Evolutionary conservation across 2,113 vertebrate genomes (phyloP).

Genomic region (Vidua macroura): DNA sequence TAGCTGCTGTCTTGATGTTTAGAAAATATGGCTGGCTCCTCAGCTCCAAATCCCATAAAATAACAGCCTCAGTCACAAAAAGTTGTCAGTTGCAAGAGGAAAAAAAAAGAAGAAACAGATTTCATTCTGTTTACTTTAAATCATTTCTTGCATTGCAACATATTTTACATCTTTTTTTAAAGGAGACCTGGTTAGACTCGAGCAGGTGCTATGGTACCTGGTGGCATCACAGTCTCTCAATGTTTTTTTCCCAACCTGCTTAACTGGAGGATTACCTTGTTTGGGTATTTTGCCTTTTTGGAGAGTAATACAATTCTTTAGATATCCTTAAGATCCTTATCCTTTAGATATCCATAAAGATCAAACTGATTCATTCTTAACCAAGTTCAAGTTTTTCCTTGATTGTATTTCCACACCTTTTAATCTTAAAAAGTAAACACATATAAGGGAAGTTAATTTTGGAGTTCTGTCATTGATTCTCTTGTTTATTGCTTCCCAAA

Average conservation of each 20-base stretch:
- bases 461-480: not conserved
- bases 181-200: not conserved
- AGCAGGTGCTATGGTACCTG: not conserved
- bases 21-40: not conserved
- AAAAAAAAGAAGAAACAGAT: not conserved
- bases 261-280: not conserved
- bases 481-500: not conserved
- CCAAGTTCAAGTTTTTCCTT: not conserved
- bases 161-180: not conserved
- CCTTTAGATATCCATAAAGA: not conserved
- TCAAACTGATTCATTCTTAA: not conserved
- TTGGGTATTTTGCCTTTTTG: not conserved
- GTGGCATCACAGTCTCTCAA: not conserved
- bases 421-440: not conserved
- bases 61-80: not conserved
- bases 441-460: not conserved
- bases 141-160: not conserved
- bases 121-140: not conserved
- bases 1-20: not conserved
- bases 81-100: not conserved
- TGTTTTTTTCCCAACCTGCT: not conserved
- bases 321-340: too few relatives aligned
- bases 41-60: not conserved
- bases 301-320: not conserved
- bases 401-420: not conserved